These are phyloP conservation scores for Trichopoda pennipes DNA, from an alignment of 2,888 invertebrate genomes.

Conservation along the genomic window DNA sequence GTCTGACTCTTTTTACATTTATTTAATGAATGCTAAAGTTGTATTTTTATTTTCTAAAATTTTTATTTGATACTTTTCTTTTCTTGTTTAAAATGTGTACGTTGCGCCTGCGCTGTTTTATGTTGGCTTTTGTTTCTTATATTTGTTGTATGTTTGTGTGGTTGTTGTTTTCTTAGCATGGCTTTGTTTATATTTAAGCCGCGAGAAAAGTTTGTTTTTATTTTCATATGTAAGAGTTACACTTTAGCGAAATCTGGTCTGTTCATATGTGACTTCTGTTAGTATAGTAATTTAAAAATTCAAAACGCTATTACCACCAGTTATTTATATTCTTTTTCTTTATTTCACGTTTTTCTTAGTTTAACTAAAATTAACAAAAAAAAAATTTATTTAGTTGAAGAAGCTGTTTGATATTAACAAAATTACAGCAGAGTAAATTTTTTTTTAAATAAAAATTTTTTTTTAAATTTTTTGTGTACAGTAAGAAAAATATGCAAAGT, in stretches of 20 bases:
- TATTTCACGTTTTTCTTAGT: conserved; percentile 21
- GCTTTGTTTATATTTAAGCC: conserved; percentile 31
- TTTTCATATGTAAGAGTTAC: conserved; percentile 3
- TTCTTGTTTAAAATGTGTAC: conserved; percentile 56
- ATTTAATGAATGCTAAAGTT: background rate
- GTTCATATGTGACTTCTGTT: background rate
- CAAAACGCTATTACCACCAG: conserved; percentile 25
- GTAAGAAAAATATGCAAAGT: conserved; percentile 5
- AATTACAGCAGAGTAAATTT: background rate
- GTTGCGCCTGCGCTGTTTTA: conserved; percentile 38
- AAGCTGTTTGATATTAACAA: background rate
- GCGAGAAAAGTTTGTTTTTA: conserved; percentile 42
- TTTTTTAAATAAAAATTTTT: background rate
- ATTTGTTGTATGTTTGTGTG: conserved; percentile 60
- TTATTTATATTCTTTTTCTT: conserved; percentile 45
- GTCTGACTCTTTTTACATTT: conserved; percentile 33
- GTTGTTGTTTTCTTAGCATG: conserved; percentile 11
- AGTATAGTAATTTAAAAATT: background rate
- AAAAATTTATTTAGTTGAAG: background rate
- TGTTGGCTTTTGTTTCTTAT: conserved; percentile 46
- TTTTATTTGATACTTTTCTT: conserved; percentile 57
- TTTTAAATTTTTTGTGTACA: background rate
- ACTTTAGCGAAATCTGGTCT: conserved; percentile 14
- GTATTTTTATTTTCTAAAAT: background rate
- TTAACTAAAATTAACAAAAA: too few species aligned